Evolutionary conservation across 2,888 invertebrate species (phyloP), one percentile per base, ranked within the genome.

Genomic region (Acleris emargana): DNA sequence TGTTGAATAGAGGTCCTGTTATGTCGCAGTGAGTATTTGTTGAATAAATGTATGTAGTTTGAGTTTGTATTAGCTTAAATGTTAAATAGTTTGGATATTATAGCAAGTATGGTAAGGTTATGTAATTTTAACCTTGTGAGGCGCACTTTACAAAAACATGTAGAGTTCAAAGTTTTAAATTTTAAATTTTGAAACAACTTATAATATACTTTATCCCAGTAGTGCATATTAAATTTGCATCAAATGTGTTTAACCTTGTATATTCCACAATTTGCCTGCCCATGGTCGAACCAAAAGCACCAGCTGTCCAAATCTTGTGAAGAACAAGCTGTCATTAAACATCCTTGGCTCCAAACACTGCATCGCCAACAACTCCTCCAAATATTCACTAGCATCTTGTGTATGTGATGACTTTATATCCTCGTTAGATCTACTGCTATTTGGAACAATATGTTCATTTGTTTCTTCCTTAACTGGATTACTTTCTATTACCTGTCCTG

Each of bases 281-380:
- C 91, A 92, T 0, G 88, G 84, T n/a, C 90, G 71, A 25, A 91
- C 75, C 13, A 91, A 61, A 18, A 92, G 66, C 9, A 91, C 89
- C 71, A 92, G 59, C 57, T 73, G 79, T 1, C 92, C 92, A 73
- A 81, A 89, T 0, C 45, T 18, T 2, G 84, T 85, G 5, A 78
- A 38, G 72, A 91, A 91, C 90, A 92, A 89, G 1, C 68, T 67
- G 0, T 88, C 82, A 16, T 71, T 73, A 59, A 92, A 91, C 0
- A 53, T 47, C 53, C 70, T 74, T 0, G 83, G 62, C 60, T 86
- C 75, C 53, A 89, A 64, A 71, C 88, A 88, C 22, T 78, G 72
- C 0, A 90, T 6, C 17, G 69, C 69, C 1, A 66, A 51, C 78
- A 91, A 74, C 28, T 91, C 88, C 2, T 78, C 66, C 7, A 84